These are phyloP conservation scores for Sylvietta virens DNA, from an alignment of 2,113 vertebrate species.

Conservation along the genomic window DNA sequence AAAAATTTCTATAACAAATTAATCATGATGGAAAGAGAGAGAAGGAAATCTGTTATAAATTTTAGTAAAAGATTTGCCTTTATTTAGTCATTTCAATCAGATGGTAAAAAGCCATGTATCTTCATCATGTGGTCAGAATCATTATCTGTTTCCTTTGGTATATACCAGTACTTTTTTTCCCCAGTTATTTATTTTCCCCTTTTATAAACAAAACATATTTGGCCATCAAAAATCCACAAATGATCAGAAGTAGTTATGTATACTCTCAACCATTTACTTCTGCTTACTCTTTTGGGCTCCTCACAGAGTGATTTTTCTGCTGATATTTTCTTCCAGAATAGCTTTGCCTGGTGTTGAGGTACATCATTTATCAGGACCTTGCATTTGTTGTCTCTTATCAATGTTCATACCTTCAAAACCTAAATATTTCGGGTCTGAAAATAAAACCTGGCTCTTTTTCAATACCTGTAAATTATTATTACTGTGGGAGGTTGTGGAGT, in stretches of 20 bases:
- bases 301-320: neutral
- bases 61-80: neutral
- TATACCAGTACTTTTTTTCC: accelerated
- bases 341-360: neutral
- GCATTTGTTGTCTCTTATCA: neutral
- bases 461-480: neutral
- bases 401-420: neutral
- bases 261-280: neutral
- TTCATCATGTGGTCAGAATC: neutral
- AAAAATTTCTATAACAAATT: neutral
- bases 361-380: neutral
- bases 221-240: neutral
- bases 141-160: neutral
- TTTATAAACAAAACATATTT: neutral
- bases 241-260: neutral
- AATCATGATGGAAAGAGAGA: neutral
- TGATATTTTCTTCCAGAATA: neutral
- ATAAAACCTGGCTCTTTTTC: neutral
- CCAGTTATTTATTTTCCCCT: neutral
- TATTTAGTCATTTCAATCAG: neutral
- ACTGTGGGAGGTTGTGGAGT: neutral
- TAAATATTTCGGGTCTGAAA: neutral
- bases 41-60: neutral
- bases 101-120: neutral
- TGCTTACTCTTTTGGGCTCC: neutral